Evolutionary conservation across 2,113 vertebrate species (phyloP), one percentile per base, ranked within the genome.

Genomic region (Notothenia coriiceps): DNA sequence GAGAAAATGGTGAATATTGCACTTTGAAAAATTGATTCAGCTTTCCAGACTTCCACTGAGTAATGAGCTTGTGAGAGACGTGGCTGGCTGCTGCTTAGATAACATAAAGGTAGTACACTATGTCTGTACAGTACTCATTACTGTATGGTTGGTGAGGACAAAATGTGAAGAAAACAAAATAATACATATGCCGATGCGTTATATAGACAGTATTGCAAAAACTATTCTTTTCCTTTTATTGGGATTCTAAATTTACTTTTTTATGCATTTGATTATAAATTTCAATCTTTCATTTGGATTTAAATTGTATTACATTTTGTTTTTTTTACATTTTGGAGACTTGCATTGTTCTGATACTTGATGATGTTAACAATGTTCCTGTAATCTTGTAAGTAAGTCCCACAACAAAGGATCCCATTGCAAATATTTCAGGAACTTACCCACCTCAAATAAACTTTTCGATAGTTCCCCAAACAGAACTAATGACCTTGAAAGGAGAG

Each of bases 401-500:
- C 29, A 74, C 74, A 90, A 84, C 83, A 86, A 92, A 89, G 77
- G 80, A 85, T 80, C 93, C 91, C 89, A 83, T 70, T 65, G 56
- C 69, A 75, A 65, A 69, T 81, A 62, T 90, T 87, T 90, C 77
- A 90, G 83, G 88, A 94, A 94, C 88, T 93, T 91, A 82, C 88
- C 90, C 88, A 91, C 86, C 92, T 93, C 93, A 93, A 93, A 93
- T 92, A 93, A 94, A 95, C 92, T 94, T 96, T 93, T 91, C 80
- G 67, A 92, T 94, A 93, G 93, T 94, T 94, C 92, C 92, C 92
- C 89, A 94, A 95, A 94, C 93, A 94, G 93, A 94, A 94, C 94
- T 95, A 95, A 95, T 94, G 95, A 96, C 94, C 94, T 95, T 95
- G 95, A 95, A 94, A 94, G 90, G 93, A 90, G 90, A 94, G 91